phyloP scores from a whole-genome alignment of 2,797 vertebrate species.

The Myiotriccus ornatus region DNA sequence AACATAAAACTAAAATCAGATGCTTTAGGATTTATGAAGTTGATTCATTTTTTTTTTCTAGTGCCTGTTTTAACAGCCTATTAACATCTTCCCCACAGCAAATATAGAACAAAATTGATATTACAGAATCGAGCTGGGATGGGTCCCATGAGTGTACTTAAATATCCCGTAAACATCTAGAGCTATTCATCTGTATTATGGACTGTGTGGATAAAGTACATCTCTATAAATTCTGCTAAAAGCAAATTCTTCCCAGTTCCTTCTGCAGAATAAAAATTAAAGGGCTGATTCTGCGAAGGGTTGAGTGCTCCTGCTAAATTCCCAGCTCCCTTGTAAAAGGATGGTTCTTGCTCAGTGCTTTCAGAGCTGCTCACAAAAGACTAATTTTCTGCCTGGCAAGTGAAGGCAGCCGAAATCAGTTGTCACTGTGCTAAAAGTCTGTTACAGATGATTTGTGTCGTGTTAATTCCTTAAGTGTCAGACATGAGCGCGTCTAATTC shows the following conservation, averaged over 20 bases:
- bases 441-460: slow-evolving; percentile 34
- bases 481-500: slow-evolving; percentile 9
- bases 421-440: slow-evolving; percentile 38
- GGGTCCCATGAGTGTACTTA: slow-evolving; percentile 52
- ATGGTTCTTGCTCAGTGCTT: slow-evolving; percentile 21
- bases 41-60: slow-evolving; percentile 12
- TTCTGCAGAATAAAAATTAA: slow-evolving; percentile 39
- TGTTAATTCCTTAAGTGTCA: slow-evolving; percentile 42
- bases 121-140: slow-evolving; percentile 57
- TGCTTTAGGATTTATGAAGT: slow-evolving; percentile 63
- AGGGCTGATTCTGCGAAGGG: neutral
- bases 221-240: slow-evolving; percentile 15
- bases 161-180: slow-evolving; percentile 47
- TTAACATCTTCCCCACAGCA: slow-evolving; percentile 64
- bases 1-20: slow-evolving; percentile 55
- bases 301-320: slow-evolving; percentile 7
- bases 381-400: slow-evolving; percentile 11
- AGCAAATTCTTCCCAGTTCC: neutral
- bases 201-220: slow-evolving; percentile 49
- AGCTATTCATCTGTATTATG: slow-evolving; percentile 51
- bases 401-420: slow-evolving; percentile 18
- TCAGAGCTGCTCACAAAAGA: slow-evolving; percentile 42
- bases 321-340: slow-evolving; percentile 21
- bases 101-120: slow-evolving; percentile 59
- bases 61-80: slow-evolving; percentile 58